Evolutionary conservation across 1,140 invertebrate species (phyloP), one percentile per base, ranked within the genome.

Genomic region (Scaptomyza hsui): DNA sequence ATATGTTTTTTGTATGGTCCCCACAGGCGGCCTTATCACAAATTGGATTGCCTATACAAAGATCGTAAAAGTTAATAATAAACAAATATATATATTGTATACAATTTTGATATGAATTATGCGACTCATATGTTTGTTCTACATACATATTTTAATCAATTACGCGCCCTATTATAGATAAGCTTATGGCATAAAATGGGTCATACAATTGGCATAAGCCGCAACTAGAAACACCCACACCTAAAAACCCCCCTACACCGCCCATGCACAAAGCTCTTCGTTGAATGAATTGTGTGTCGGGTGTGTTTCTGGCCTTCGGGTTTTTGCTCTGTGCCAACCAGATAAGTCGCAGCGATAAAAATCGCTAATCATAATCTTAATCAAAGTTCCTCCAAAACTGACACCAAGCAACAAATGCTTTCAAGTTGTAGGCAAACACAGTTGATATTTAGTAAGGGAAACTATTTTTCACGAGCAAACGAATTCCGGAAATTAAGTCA

Each of bases 301-400:
- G n/a, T 41, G n/a, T n/a, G 19, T 26, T 29, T 18, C 13, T 21
- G 15, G n/a, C 29, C 24, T 48, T 35, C 19, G 18, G 32, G 7
- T 10, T 32, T 41, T 47, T 4, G 15, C n/a, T 35, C 18, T 32
- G 21, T 13, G n/a, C 5, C 6, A 12, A 10, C 12, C 1, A 39
- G 41, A 65, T 57, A 47, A 47, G 29, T 24, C 5, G 7, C 1
- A 18, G 12, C 15, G 48, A 62, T 62, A 60, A 44, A 45, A 35
- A 35, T 45, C n/a, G 41, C 42, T 55, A 42, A 60, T 49, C 55
- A 29, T 21, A 59, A 41, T 51, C 64, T 52, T 19, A 60, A 49
- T 37, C 32, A 12, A n/a, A 45, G 21, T 42, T 18, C 2, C 37
- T 42, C 7, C 7, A 15, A 18, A 42, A 42, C 39, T 18, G 16